Evolutionary conservation across 2,797 vertebrate genomes (phyloP), one percentile per base, ranked within the genome.

Genomic region (Manis javanica): DNA sequence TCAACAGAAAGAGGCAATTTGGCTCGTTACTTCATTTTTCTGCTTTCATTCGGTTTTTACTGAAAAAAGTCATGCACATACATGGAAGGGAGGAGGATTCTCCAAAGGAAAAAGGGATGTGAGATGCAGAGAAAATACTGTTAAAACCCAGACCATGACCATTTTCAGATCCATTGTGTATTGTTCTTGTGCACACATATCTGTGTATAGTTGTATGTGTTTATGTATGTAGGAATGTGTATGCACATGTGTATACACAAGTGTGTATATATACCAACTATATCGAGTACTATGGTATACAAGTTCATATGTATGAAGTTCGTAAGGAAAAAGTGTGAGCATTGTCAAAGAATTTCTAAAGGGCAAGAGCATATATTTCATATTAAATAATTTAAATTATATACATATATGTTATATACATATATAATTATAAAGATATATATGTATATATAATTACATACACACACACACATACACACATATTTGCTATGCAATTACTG

Each of bases 231-330:
- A n/a, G 31, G 5, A 9, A 6, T 21, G 19, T 59, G 21, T 63
- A 15, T 7, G 19, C 31, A 12, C 24, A 23, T 5, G 5, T 15
- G 7, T 31, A n/a, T 15, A 5, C 11, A 11, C 1, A 21, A 16
- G 13, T 29, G 2, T 24, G 42, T 11, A 6, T 71, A 2, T 19
- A 21, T 13, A 53, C 2, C 23, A 71, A 71, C 42, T 10, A 46
- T 46, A 46, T 46, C 8, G 42, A 46, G 42, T 49, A 19, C 31
- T 49, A 49, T 1, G 42, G 26, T 19, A 46, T 49, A 31, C 4
- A 24, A 31, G 49, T 37, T 68, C n/a, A 68, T 4, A 11, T 16
- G 3, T 23, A 6, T n/a, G 15, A n/a, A 23, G 51, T 71, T 39
- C 18, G 39, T 14, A 10, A 3, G 84, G 66, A 16, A 71, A 23